A percentile compares a stretch with the other conserved stretches of the same genome.
phyloP scores from a whole-genome alignment of 2,888 invertebrate genomes.

The Acronicta psi region DNA sequence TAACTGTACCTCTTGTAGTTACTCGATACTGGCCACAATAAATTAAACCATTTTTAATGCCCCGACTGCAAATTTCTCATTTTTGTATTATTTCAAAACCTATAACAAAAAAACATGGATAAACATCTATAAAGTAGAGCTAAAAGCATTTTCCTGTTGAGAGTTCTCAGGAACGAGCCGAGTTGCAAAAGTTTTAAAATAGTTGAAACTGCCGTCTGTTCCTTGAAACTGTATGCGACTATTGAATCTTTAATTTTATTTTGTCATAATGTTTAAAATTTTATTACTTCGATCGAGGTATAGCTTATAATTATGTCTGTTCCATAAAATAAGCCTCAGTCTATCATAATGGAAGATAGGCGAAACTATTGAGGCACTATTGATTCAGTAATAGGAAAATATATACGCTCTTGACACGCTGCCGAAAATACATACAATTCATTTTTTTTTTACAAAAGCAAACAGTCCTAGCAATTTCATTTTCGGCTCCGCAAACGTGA shows the following conservation, averaged over 20 bases:
- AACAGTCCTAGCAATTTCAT: neutral
- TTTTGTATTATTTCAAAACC: neutral
- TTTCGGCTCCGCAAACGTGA: slow-evolving; percentile 5
- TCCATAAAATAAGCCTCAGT: too few relatives aligned
- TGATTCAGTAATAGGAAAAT: too few relatives aligned
- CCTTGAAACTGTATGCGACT: slow-evolving; percentile 34
- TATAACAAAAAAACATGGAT: neutral
- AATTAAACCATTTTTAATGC: too few relatives aligned
- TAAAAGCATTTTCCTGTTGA: slow-evolving; percentile 59
- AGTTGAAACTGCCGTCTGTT: slow-evolving; percentile 43
- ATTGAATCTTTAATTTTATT: slow-evolving; percentile 9
- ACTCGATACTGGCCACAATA: too few relatives aligned
- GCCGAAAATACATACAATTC: too few relatives aligned
- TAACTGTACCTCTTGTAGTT: too few relatives aligned
- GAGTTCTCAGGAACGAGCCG: slow-evolving; percentile 28
- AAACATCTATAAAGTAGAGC: slow-evolving; percentile 14
- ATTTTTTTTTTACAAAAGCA: too few relatives aligned
- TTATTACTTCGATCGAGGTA: neutral
- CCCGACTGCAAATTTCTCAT: too few relatives aligned
- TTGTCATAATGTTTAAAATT: neutral
- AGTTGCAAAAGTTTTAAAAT: slow-evolving; percentile 48
- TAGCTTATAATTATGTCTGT: neutral
- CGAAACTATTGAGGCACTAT: too few relatives aligned
- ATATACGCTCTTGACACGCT: too few relatives aligned
- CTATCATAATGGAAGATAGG: too few relatives aligned